Evolutionary conservation across 2,113 vertebrate genomes (phyloP), one percentile per base, ranked within the genome.

Genomic region (western clawed frog (Xenopus tropicalis)): DNA sequence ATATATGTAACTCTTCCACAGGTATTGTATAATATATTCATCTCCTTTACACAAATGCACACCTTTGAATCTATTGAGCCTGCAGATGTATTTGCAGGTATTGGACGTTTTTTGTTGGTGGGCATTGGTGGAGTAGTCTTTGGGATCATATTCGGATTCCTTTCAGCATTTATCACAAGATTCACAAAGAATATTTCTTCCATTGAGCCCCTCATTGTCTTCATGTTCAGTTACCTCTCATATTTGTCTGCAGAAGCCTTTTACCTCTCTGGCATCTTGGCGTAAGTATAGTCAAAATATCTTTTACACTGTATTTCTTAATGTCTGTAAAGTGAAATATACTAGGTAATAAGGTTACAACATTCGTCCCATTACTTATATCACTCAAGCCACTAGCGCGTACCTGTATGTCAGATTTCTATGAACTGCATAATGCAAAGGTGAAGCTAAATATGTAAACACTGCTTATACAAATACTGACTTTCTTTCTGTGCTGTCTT

Each of bases 201-300:
- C 3, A 96, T 98, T 0, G 97, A 99, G 61, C 97, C 97, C 0
- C 92, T 99, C 80, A 92, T 98, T 70, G 93, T 98, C 81, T 98
- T 99, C 92, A 93, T 98, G 94, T 99, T 92, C 90, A 95, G 95
- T 83, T 99, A 98, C 80, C 81, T 99, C 83, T 95, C 95, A 8
- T 99, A 98, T 78, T 80, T 99, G 76, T 89, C 91, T 1, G 95
- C 97, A 0, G 97, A 99, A 85, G 93, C 94, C 0, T 92, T 98
- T 23, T 88, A 93, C 71, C 86, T 98, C 75, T 99, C 97, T 0
- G 96, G 96, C 79, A 98, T 99, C 84, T 91, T 98, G 90, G 94
- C 97, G 97, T 99, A 81, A 97, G 97, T 97, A 86, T 67, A 65
- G 11, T 37, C 17, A 29, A 42, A 67, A 48, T 14, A 17, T 48